Evolutionary conservation across 1,140 invertebrate genomes (phyloP).

Genomic region (Gonioctena quinquepunctata): DNA sequence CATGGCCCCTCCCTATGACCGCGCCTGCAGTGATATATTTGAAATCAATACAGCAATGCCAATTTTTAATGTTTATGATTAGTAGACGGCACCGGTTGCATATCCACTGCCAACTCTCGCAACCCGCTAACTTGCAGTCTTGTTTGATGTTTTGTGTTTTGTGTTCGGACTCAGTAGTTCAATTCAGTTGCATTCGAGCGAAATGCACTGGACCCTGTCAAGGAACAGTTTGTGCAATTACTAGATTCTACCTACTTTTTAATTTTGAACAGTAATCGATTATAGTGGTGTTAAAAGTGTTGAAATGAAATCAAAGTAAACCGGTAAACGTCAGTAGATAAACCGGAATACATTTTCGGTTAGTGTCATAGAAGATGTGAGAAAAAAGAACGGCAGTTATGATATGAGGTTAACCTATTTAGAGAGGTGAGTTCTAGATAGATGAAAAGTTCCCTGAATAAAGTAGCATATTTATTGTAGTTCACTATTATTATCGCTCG

Average conservation of each 20-base stretch:
- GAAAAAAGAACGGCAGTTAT: conserved; percentile 8
- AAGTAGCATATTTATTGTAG: neutral
- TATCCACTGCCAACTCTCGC: too few species aligned
- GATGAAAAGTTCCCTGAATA: too few species aligned
- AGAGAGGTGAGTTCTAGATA: conserved; percentile 35
- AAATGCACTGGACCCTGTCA: conserved; percentile 38
- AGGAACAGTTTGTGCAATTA: conserved; percentile 29
- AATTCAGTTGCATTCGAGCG: neutral
- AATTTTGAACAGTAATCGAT: neutral
- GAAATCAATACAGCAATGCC: too few species aligned
- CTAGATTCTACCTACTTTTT: neutral
- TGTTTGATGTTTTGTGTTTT: too few species aligned
- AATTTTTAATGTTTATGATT: too few species aligned
- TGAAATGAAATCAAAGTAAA: neutral
- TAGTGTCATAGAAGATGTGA: neutral
- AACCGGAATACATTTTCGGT: neutral
- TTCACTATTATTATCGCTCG: neutral
- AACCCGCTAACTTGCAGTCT: too few species aligned
- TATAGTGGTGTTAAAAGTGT: neutral
- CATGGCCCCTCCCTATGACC: too few species aligned
- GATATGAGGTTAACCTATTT: conserved; percentile 40
- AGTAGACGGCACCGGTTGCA: too few species aligned
- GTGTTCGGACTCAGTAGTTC: too few species aligned
- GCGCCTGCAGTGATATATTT: too few species aligned
- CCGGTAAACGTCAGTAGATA: neutral